Evolutionary conservation across 1,140 invertebrate genomes (phyloP), one percentile per base, ranked within the genome.

Genomic region (Sweltsa coloradensis): DNA sequence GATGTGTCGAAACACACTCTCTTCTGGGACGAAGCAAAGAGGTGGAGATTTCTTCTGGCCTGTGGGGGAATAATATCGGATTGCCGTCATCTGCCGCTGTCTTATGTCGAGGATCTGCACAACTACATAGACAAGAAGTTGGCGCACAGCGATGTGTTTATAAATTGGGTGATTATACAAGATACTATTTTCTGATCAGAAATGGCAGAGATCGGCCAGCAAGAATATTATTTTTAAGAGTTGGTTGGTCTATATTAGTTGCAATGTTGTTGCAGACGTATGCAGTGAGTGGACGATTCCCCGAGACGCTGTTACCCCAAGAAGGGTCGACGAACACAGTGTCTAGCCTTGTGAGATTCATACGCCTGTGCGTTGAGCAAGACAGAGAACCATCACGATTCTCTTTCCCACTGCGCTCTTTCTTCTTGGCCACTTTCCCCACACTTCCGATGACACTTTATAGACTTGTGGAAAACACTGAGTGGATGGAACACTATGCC

Each of bases 1-100:
- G 57, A 62, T 49, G 52, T 64, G 22, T 49, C 64, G 24, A 66
- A 63, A 4, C 63, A 66, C 50, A 55, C 63, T 6, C 59, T 53
- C 39, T 62, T 64, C 50, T 66, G 64, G 64, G 53, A 57, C 6
- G 39, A 39, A 11, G 49, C 59, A 4, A 57, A 59, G 50, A 60
- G 56, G 42, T 66, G 64, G 63, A 51, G 57, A 19, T 66, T 65
- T 41, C 49, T 66, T 24, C 36, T 63, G 37, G 51, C 55, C 9
- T 66, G 64, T 45, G 18, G 14, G 16, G 41, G 51, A 14, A 22
- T 50, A n/a, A 31, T 24, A 9, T 14, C 9, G 11, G 31, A 46
- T 11, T 19, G 34, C 11, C 51, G 18, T 16, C 3, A 19, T 14
- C 16, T 37, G 5, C 43, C 48, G 11, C 5, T 45, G 9, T 21